Evolutionary conservation across 1,140 invertebrate genomes (phyloP).

Genomic region (Calycopis cecrops): DNA sequence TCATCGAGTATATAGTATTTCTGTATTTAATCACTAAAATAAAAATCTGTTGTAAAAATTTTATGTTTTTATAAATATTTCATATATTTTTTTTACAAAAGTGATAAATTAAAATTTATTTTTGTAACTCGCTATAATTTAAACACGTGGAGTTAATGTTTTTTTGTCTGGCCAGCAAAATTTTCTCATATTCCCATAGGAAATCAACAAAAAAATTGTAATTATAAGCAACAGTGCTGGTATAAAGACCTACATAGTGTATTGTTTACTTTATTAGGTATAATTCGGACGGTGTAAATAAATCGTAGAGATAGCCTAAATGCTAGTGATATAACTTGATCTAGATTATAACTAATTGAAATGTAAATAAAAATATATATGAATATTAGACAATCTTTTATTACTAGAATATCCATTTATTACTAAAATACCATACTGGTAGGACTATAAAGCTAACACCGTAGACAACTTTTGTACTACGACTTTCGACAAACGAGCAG

Average conservation of each 20-base stretch:
- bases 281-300: slow-evolving; percentile 12
- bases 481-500: too few relatives aligned
- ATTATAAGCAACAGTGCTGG: neutral
- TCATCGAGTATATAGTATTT: too few relatives aligned
- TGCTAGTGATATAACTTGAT: slow-evolving; percentile 49
- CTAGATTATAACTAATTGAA: slow-evolving; percentile 53
- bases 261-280: slow-evolving; percentile 3
- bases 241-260: slow-evolving; percentile 1
- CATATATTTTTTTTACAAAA: neutral
- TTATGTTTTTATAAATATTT: neutral
- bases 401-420: neutral
- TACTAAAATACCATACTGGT: too few relatives aligned
- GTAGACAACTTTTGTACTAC: too few relatives aligned
- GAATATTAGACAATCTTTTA: neutral
- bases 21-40: too few relatives aligned
- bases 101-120: too few relatives aligned
- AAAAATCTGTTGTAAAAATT: too few relatives aligned
- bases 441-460: too few relatives aligned
- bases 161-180: too few relatives aligned
- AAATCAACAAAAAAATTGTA: neutral
- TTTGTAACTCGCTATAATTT: neutral
- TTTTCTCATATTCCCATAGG: too few relatives aligned
- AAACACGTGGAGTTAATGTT: too few relatives aligned
- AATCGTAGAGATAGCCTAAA: slow-evolving; percentile 34
- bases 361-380: slow-evolving; percentile 67